Evolutionary conservation across 2,113 vertebrate genomes (phyloP).

Genomic region (Dromiciops gliroides): DNA sequence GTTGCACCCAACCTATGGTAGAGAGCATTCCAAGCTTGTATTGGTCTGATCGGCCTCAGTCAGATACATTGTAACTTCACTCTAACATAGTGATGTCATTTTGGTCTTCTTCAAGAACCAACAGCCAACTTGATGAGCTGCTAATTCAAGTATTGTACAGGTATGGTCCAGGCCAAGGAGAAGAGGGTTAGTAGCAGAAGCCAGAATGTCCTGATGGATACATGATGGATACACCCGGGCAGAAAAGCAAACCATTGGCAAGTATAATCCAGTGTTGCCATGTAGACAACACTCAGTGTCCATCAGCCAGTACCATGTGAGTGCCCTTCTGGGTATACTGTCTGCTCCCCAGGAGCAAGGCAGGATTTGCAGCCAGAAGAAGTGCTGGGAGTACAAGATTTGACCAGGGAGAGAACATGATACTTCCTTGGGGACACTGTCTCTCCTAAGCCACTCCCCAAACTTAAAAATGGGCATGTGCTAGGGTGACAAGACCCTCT

Average conservation of each 20-base stretch:
- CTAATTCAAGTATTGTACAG: not conserved
- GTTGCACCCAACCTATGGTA: not conserved
- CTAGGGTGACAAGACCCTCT: not conserved
- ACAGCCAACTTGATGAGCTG: not conserved
- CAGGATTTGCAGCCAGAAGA: not conserved
- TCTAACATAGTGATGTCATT: not conserved
- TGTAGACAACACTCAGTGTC: not conserved
- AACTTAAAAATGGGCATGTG: not conserved
- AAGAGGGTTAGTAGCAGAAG: not conserved
- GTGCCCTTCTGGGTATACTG: not conserved
- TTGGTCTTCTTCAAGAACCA: not conserved
- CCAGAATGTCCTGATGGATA: not conserved
- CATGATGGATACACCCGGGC: not conserved
- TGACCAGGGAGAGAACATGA: constrained; percentile 41
- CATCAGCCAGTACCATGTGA: not conserved
- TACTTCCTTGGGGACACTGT: not conserved
- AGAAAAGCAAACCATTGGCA: not conserved
- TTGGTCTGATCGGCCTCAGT: not conserved
- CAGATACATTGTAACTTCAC: not conserved
- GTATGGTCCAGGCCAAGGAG: not conserved
- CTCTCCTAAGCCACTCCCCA: not conserved
- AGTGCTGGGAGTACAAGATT: not conserved
- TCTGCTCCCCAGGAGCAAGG: not conserved
- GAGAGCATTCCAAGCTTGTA: not conserved
- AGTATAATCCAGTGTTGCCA: not conserved